Conservation (phyloP, 2,888 invertebrate genomes). For the Acanthoscelides obtectus region DNA sequence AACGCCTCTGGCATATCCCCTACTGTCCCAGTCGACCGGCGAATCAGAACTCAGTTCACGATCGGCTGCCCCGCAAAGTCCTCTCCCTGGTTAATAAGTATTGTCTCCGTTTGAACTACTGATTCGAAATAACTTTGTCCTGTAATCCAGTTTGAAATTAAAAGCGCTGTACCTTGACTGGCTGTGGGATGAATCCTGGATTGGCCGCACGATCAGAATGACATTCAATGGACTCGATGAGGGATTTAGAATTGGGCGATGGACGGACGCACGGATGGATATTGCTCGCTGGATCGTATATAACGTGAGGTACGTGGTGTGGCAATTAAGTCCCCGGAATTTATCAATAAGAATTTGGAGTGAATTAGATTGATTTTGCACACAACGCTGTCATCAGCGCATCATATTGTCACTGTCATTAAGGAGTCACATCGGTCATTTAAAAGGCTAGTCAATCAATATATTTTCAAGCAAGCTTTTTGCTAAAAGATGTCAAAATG, state of each 20-base stretch:
- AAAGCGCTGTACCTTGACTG: constrained; percentile 28
- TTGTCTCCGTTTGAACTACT: constrained; percentile 12
- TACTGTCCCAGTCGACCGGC: background rate
- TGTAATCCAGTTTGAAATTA: constrained; percentile 27
- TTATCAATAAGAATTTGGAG: no score
- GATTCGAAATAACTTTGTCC: constrained; percentile 16
- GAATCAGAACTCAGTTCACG: constrained; percentile 8
- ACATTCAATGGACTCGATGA: background rate
- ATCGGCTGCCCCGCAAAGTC: constrained; percentile 9
- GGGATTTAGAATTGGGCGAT: background rate
- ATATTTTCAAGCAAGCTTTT: no score
- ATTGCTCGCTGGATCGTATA: background rate
- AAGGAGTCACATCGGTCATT: no score
- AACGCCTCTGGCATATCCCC: background rate
- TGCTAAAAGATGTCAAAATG: no score
- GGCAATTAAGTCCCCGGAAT: no score
- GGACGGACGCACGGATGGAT: background rate
- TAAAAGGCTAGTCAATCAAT: no score
- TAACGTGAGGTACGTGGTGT: background rate
- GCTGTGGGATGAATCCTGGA: constrained; percentile 11
- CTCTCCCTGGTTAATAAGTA: constrained; percentile 11
- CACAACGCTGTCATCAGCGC: no score
- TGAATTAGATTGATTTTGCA: no score
- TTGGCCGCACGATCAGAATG: background rate
- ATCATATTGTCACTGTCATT: no score